Percentiles rank a stretch among this genome's conserved stretches.
phyloP scores from a whole-genome alignment of 2,797 vertebrate species.

The Oreonectes daqikongensis region DNA sequence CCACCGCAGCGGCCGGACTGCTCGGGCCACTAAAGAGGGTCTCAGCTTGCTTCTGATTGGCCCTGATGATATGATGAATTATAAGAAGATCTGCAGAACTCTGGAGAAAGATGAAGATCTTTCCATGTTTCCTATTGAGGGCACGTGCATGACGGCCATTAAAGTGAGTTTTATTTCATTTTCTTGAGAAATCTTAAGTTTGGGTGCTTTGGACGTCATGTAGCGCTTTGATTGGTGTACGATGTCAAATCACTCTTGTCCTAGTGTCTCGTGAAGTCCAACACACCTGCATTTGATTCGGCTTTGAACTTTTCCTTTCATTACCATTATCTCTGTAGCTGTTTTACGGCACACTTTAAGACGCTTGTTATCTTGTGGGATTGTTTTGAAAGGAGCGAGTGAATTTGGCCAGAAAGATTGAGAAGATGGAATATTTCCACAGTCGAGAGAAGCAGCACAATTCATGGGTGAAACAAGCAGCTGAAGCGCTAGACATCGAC shows the following conservation, averaged over 20 bases:
- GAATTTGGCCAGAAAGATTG: slow-evolving; percentile 86
- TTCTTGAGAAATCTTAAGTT: no score
- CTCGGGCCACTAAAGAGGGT: slow-evolving; percentile 88
- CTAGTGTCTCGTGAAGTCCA: no score
- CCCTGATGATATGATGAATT: slow-evolving; percentile 91
- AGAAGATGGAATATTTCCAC: slow-evolving; percentile 92
- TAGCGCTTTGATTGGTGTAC: no score
- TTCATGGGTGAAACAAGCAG: slow-evolving; percentile 92
- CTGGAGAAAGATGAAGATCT: slow-evolving; percentile 89
- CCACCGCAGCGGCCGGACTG: slow-evolving; percentile 93
- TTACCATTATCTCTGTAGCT: no score
- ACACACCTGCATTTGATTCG: no score
- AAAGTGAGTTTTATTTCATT: slow-evolving; percentile 74
- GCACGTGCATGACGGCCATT: slow-evolving; percentile 84
- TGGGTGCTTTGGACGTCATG: no score
- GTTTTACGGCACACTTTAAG: neutral
- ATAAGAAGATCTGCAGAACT: slow-evolving; percentile 89
- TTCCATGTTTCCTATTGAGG: slow-evolving; percentile 87
- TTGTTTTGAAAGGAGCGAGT: slow-evolving; percentile 82
- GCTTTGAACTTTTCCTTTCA: no score
- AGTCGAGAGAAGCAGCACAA: slow-evolving; percentile 89
- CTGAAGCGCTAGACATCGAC: slow-evolving; percentile 90
- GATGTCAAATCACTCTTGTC: no score
- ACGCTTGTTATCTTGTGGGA: neutral
- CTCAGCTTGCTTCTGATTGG: slow-evolving; percentile 90